These are phyloP conservation scores for Engystomops pustulosus DNA, from an alignment of 2,113 vertebrate genomes.

Conservation along the genomic window DNA sequence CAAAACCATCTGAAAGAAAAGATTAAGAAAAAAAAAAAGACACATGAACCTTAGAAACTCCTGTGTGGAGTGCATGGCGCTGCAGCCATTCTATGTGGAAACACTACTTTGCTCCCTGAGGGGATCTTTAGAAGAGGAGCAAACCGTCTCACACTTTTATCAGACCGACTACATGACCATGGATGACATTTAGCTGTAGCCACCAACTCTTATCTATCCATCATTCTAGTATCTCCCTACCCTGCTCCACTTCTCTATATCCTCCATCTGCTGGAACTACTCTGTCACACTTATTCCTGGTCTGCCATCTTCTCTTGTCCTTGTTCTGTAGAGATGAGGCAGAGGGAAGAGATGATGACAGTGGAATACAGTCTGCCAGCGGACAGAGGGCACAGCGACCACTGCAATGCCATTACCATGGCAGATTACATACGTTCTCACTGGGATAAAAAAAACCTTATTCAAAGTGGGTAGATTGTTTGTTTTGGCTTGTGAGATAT, in stretches of 20 bases:
- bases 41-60: background rate
- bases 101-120: constrained; percentile 18
- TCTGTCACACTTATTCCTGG: background rate
- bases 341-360: background rate
- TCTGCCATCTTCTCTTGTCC: background rate
- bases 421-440: too few relatives aligned
- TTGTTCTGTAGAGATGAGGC: constrained; percentile 6
- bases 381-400: too few relatives aligned
- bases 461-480: too few relatives aligned
- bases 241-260: constrained; percentile 7
- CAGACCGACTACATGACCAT: constrained; percentile 21
- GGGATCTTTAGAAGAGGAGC: constrained; percentile 26
- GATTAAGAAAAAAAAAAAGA: too few relatives aligned
- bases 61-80: background rate
- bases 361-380: constrained; percentile 44
- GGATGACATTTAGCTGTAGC: constrained; percentile 37
- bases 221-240: constrained; percentile 13
- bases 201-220: constrained; percentile 30
- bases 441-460: too few relatives aligned
- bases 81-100: background rate
- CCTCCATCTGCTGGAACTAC: background rate
- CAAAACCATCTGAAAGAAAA: too few relatives aligned
- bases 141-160: constrained; percentile 47
- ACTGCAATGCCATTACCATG: too few relatives aligned
- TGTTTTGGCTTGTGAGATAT: too few relatives aligned